Evolutionary conservation across 2,113 vertebrate species (phyloP).

Genomic region (Alaudala cheleensis): DNA sequence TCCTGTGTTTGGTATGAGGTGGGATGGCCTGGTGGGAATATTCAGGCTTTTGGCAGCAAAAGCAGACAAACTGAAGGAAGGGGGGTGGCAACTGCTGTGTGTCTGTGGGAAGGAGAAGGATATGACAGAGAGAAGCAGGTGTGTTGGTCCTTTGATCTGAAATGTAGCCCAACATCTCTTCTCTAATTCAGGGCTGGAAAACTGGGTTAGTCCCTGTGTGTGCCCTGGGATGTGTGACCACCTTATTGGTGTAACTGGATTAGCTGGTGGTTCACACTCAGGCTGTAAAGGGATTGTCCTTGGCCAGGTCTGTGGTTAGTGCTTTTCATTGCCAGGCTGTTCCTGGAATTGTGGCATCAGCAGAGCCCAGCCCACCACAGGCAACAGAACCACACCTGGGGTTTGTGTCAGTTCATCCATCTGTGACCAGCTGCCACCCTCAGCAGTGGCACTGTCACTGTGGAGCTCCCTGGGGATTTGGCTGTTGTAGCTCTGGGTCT

Average conservation of each 20-base stretch:
- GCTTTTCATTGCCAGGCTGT: neutral
- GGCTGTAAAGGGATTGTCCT: neutral
- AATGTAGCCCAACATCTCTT: neutral
- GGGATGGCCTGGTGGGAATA: neutral
- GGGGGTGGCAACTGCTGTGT: neutral
- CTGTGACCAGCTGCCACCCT: neutral
- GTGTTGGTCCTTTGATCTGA: neutral
- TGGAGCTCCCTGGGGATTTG: neutral
- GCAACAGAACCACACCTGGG: neutral
- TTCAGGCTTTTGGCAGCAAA: neutral
- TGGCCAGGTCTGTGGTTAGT: neutral
- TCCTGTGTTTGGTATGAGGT: neutral
- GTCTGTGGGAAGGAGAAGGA: neutral
- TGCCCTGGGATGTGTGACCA: neutral
- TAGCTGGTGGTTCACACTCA: neutral
- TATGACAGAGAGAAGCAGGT: neutral
- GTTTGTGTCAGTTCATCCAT: neutral
- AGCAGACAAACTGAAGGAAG: neutral
- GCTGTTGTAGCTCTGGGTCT: neutral
- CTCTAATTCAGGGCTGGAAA: neutral
- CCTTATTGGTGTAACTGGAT: neutral
- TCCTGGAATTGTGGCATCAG: neutral
- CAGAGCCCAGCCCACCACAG: neutral
- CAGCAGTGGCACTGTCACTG: neutral
- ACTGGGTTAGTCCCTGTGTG: neutral